These are phyloP conservation scores for Lerista edwardsae DNA, from an alignment of 2,797 vertebrate genomes.

Conservation along the genomic window DNA sequence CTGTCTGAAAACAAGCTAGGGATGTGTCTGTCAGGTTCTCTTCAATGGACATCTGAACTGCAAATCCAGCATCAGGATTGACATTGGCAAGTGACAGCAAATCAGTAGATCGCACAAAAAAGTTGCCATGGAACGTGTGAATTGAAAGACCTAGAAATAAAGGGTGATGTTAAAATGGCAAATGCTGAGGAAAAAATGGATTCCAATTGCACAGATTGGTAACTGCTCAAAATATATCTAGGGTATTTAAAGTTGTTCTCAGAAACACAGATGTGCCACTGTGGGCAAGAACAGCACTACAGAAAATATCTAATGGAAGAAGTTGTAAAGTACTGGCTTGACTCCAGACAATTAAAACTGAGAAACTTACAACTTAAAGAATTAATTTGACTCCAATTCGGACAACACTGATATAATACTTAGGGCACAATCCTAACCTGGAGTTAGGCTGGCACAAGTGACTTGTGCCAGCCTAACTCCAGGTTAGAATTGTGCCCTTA, in stretches of 20 bases:
- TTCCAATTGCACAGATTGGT: not conserved
- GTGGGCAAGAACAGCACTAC: no score
- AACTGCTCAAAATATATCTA: not conserved
- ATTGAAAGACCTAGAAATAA: conserved; percentile 90
- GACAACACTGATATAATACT: not conserved
- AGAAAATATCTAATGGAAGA: not conserved
- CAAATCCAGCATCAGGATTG: conserved; percentile 95
- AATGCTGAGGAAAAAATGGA: not conserved
- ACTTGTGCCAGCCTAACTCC: no score
- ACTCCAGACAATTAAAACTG: not conserved
- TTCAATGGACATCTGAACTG: conserved; percentile 96
- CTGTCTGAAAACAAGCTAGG: conserved; percentile 95
- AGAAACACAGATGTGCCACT: not conserved
- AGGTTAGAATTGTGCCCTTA: no score
- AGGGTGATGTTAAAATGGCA: conserved; percentile 16
- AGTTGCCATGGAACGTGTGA: conserved; percentile 98
- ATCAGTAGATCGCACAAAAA: conserved; percentile 98
- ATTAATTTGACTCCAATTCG: no score
- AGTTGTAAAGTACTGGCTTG: not conserved
- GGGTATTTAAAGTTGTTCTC: not conserved
- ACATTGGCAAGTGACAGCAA: conserved; percentile 96
- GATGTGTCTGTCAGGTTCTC: conserved; percentile 93
- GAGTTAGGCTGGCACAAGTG: no score
- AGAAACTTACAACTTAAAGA: not conserved
- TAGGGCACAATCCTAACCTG: no score